These are phyloP conservation scores for Epistrophe eligans DNA, from an alignment of 2,888 invertebrate genomes.

Conservation along the genomic window DNA sequence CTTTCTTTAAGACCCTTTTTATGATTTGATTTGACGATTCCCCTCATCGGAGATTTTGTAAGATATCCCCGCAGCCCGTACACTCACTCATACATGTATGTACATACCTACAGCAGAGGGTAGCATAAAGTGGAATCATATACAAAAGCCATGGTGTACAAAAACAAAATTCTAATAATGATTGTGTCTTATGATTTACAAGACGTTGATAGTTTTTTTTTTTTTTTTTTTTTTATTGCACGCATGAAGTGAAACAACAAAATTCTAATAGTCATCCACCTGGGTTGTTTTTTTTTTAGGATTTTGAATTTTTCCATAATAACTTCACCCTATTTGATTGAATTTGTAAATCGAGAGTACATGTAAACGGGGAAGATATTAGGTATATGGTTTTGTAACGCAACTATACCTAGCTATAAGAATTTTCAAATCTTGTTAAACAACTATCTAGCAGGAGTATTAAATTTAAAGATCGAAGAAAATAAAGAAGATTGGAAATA, in stretches of 20 bases:
- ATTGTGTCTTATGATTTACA: slow-evolving; percentile 53
- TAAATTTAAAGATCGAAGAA: neutral
- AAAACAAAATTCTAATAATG: slow-evolving; percentile 44
- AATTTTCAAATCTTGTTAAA: slow-evolving; percentile 12
- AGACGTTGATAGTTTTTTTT: slow-evolving; percentile 48
- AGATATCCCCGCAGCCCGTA: neutral
- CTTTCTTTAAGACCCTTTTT: slow-evolving; percentile 51
- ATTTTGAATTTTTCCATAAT: neutral
- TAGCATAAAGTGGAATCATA: neutral
- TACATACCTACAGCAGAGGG: neutral
- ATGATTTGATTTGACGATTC: slow-evolving; percentile 31
- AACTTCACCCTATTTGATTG: slow-evolving; percentile 1
- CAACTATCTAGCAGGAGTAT: neutral
- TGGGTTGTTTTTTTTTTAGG: slow-evolving; percentile 11
- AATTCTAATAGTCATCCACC: slow-evolving; percentile 40
- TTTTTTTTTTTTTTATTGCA: slow-evolving; percentile 36
- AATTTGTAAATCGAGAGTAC: neutral
- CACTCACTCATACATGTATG: too few species aligned
- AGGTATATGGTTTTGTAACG: neutral
- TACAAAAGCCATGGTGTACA: neutral
- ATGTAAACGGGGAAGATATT: slow-evolving; percentile 14
- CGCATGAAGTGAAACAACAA: slow-evolving; percentile 26
- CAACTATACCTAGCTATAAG: neutral
- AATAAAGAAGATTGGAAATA: neutral
- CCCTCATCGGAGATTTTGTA: slow-evolving; percentile 31